Base-by-base conservation (phyloP, 2,888 invertebrate genomes). In the Choristoneura rosaceana region DNA sequence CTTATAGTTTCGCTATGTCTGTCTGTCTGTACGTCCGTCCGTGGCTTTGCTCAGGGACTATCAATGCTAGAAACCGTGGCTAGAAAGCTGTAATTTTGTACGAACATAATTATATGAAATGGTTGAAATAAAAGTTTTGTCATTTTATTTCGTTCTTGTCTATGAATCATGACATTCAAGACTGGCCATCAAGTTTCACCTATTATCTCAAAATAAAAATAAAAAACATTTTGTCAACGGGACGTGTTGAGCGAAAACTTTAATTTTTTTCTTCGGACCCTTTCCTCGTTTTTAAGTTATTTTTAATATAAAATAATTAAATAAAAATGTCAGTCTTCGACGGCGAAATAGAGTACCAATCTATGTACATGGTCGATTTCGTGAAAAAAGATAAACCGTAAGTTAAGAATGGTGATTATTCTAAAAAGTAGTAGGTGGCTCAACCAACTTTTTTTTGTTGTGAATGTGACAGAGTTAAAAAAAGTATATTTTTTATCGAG, bases 321-420 rank as follows among this genome's bases (percentile, higher is more conserved):
- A 25, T 38, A 68, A 81, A 77, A 71, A 93, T 93, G 93, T 92
- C 93, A 0, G 92, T 92, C 12, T 93, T 93, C 75, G 92, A 92
- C 58, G 93, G 93, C n/a, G 93, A 93, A 78, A 93, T 94, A 14
- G 93, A 94, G 1, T 93, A 87, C 67, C 82, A 77, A 4, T 86
- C 92, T 0, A 86, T 90, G 0, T 91, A 91, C 59, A 93, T 90
- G 92, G 87, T 89, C 8, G 93, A 94, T 74, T 93, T 71, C 74
- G 80, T 69, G 0, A 87, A 83, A 71, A 92, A 92, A 65, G 75
- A 76, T 33, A 92, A 89, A 79, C 90, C 90, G 93, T 93, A 79
- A 87, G 91, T 82, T 17, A 33, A 10, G 5, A 15, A 17, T 25
- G 25, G 25, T 25, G 25, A 25, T 25, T 25, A 25, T 25, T 25